phyloP scores from a whole-genome alignment of 2,113 vertebrate species.

The Plecturocebus donacophilus region DNA sequence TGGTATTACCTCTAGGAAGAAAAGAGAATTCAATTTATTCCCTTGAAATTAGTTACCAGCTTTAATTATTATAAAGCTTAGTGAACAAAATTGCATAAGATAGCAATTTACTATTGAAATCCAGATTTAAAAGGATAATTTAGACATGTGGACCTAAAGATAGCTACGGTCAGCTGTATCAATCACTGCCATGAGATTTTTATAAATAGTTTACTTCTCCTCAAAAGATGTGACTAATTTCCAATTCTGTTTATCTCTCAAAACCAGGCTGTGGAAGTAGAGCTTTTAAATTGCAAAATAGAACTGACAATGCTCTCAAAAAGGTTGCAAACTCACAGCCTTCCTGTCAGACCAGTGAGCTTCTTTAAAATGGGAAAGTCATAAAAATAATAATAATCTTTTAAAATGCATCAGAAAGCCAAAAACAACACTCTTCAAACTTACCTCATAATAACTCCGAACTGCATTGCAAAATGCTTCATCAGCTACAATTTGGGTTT shows the following conservation, averaged over 20 bases:
- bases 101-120: conserved; percentile 65
- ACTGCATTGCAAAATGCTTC: conserved; percentile 99
- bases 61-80: conserved; percentile 66
- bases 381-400: background rate
- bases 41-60: conserved; percentile 24
- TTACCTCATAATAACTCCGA: conserved; percentile 96
- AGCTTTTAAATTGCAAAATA: conserved; percentile 63
- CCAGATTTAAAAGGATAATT: conserved; percentile 72
- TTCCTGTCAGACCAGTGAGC: background rate
- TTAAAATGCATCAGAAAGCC: background rate
- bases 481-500: conserved; percentile 95
- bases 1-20: background rate
- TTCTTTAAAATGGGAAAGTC: background rate
- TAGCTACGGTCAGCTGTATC: conserved; percentile 52
- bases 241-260: conserved; percentile 73
- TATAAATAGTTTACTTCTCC: background rate
- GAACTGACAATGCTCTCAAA: conserved; percentile 53
- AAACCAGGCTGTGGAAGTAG: conserved; percentile 71
- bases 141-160: conserved; percentile 72
- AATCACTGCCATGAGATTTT: conserved; percentile 63
- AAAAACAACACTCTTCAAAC: conserved; percentile 61
- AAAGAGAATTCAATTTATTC: conserved; percentile 16
- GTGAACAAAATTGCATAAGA: conserved; percentile 54
- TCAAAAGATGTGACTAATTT: conserved; percentile 64
- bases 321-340: conserved; percentile 36